These are phyloP conservation scores for Eupithecia centaureata DNA, from an alignment of 2,888 invertebrate genomes.

Conservation along the genomic window DNA sequence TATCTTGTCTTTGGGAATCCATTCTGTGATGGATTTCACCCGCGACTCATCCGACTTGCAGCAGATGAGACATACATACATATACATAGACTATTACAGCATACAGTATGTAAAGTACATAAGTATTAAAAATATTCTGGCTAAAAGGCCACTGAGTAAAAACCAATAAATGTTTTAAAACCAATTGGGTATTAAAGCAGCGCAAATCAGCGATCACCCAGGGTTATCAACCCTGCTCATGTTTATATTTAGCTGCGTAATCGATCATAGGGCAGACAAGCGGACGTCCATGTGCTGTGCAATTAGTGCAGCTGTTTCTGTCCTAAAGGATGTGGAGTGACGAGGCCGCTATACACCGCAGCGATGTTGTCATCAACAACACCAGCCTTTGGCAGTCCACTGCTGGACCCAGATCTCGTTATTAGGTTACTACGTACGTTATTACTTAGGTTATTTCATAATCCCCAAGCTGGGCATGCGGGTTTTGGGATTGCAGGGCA, in stretches of 20 bases:
- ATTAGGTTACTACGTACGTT: too few relatives aligned
- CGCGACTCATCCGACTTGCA: too few relatives aligned
- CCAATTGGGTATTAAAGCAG: background rate
- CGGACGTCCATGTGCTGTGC: slow-evolving; percentile 47
- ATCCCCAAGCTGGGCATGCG: too few relatives aligned
- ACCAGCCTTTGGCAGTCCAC: background rate
- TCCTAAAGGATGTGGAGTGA: slow-evolving; percentile 14
- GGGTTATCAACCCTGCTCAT: slow-evolving; percentile 64
- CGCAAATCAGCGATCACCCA: background rate
- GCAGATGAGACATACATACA: too few relatives aligned
- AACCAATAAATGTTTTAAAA: background rate
- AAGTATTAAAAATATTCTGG: background rate
- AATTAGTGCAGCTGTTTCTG: slow-evolving; percentile 39
- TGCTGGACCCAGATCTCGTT: background rate
- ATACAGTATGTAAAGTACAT: too few relatives aligned
- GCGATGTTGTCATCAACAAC: background rate
- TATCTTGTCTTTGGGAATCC: too few relatives aligned
- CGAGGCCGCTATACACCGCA: background rate
- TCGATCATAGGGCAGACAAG: slow-evolving; percentile 56
- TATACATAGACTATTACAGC: too few relatives aligned
- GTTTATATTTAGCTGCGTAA: slow-evolving; percentile 57
- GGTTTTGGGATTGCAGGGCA: too few relatives aligned
- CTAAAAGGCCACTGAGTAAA: background rate
- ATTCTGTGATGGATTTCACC: too few relatives aligned
- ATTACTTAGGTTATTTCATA: too few relatives aligned